A percentile compares a stretch with the other conserved stretches of the same genome.
phyloP scores from a whole-genome alignment of 2,113 vertebrate genomes.

The Pterophyllum scalare region DNA sequence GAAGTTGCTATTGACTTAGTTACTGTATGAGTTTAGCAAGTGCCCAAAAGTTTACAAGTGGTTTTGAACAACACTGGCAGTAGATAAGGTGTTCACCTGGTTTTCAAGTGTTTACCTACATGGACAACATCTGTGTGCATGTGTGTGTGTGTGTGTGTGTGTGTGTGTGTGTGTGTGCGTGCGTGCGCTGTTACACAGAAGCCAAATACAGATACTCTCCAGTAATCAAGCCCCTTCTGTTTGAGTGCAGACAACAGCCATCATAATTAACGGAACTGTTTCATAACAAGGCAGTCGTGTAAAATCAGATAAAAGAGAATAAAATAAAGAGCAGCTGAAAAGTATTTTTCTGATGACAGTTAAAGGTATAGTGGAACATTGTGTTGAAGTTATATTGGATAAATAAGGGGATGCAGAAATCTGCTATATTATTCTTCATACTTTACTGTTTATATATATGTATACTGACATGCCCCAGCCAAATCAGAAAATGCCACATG shows the following conservation, averaged over 20 bases:
- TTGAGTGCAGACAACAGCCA: constrained; percentile 19
- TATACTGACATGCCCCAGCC: too few relatives aligned
- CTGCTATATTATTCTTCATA: too few relatives aligned
- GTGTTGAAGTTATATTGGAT: too few relatives aligned
- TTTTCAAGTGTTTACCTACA: constrained; percentile 45
- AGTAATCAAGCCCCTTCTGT: constrained; percentile 46
- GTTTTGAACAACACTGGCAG: not conserved
- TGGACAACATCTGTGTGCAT: not conserved
- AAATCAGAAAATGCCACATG: too few relatives aligned
- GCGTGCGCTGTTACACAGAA: not conserved
- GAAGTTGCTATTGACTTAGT: not conserved
- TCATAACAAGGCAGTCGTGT: not conserved
- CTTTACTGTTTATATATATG: too few relatives aligned
- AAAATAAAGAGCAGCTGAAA: not conserved
- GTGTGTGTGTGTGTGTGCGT: not conserved
- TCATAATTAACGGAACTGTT: constrained; percentile 31
- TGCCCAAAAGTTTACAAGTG: not conserved
- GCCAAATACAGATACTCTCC: constrained; percentile 30
- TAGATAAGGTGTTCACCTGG: constrained; percentile 1
- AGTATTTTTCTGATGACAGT: not conserved
- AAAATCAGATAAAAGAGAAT: not conserved
- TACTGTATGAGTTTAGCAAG: not conserved
- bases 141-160: not conserved
- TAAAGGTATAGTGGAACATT: not conserved
- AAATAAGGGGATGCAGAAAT: too few relatives aligned